phyloP scores from a whole-genome alignment of 1,140 invertebrate species.

The Chlorops oryzae region DNA sequence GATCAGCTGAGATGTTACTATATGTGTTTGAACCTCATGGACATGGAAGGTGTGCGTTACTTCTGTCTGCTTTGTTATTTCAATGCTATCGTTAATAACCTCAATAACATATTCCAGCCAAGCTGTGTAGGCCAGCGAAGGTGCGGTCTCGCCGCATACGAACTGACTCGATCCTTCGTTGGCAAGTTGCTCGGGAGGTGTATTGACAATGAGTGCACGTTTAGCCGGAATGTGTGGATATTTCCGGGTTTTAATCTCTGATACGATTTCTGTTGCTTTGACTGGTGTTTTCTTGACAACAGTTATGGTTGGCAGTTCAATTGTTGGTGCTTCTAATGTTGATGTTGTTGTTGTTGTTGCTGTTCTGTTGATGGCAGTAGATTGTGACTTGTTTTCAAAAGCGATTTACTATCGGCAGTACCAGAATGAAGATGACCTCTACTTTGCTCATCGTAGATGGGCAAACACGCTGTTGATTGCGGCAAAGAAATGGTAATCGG shows the following conservation, averaged over 20 bases:
- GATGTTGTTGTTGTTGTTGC: constrained; percentile 1
- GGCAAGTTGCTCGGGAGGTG: neutral
- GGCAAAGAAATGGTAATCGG: no score
- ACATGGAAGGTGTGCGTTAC: constrained; percentile 32
- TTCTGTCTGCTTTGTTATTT: constrained; percentile 11
- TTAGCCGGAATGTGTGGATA: constrained; percentile 31
- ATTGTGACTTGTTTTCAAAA: constrained; percentile 7
- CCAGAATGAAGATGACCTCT: no score
- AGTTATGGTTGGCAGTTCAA: constrained; percentile 32
- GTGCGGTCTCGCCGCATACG: constrained; percentile 5
- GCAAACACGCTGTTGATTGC: no score
- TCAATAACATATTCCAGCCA: constrained; percentile 44
- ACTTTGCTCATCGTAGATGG: no score
- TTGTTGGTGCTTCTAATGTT: constrained; percentile 16
- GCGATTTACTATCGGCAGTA: constrained; percentile 3
- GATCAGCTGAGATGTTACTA: no score
- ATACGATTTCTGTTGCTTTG: constrained; percentile 29
- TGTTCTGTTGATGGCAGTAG: no score
- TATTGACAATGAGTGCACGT: constrained; percentile 31
- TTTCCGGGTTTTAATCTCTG: constrained; percentile 27
- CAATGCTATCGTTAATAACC: constrained; percentile 27
- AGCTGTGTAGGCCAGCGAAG: constrained; percentile 27
- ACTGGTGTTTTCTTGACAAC: constrained; percentile 31
- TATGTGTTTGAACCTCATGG: no score
- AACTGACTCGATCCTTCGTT: neutral